A percentile compares a stretch with the other conserved stretches of the same genome.
Evolutionary conservation across 2,888 invertebrate species (phyloP).

Genomic region (Tinea trinotella): DNA sequence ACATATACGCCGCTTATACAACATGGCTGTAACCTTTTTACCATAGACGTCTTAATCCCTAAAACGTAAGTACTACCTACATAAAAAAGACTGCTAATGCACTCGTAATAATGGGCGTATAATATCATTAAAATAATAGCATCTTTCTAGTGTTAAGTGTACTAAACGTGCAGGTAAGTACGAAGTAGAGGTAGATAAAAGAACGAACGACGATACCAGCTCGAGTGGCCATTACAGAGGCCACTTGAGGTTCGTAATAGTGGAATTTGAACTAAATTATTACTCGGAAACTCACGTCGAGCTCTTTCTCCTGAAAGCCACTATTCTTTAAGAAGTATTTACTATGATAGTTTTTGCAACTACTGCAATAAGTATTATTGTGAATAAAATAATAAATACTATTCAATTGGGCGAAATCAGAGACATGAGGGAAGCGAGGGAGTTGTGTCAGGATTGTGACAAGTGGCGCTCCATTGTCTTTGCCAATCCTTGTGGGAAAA

Average conservation of each 20-base stretch:
- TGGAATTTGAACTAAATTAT: conserved; percentile 17
- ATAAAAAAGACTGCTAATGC: not conserved
- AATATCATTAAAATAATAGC: not conserved
- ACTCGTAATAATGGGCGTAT: not conserved
- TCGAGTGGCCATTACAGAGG: conserved; percentile 15
- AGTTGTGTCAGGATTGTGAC: too few species aligned
- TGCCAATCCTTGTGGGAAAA: too few species aligned
- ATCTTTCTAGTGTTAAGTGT: conserved; percentile 1
- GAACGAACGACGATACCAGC: conserved; percentile 12
- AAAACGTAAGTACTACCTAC: too few species aligned
- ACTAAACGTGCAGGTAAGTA: conserved; percentile 16
- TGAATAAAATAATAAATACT: too few species aligned
- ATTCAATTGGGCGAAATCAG: too few species aligned
- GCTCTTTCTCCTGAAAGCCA: not conserved
- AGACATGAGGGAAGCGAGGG: too few species aligned
- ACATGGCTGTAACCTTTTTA: too few species aligned
- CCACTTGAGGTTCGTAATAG: conserved; percentile 16
- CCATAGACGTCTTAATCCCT: too few species aligned
- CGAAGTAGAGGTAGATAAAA: not conserved
- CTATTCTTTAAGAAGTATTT: conserved; percentile 3
- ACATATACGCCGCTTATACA: not conserved
- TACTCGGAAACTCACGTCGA: conserved; percentile 8
- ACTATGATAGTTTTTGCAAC: not conserved
- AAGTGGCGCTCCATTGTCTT: too few species aligned
- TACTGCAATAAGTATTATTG: too few species aligned